Evolutionary conservation across 2,797 vertebrate genomes (phyloP).

Genomic region (Phyllotis vaccarum): DNA sequence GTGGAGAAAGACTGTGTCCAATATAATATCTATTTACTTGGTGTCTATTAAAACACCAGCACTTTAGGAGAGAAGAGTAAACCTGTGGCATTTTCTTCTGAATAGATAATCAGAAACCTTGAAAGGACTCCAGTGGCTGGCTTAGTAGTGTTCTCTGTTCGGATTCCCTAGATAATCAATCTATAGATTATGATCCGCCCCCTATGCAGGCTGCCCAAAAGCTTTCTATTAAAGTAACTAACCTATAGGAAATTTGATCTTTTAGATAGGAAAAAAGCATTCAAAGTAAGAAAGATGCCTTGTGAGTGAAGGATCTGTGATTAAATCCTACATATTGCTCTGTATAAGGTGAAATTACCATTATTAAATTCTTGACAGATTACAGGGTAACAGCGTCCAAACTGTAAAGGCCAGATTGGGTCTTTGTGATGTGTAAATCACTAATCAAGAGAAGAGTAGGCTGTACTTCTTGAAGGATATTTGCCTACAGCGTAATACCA

Average conservation of each 20-base stretch:
- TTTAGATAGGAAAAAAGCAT: conserved; percentile 30
- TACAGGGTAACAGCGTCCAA: conserved; percentile 78
- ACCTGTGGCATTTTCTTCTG: conserved; percentile 35
- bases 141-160: conserved; percentile 39
- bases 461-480: conserved; percentile 88
- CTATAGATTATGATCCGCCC: conserved; percentile 28
- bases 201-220: neutral
- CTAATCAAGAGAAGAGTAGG: conserved; percentile 79
- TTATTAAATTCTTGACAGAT: conserved; percentile 87
- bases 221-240: conserved; percentile 59
- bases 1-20: neutral
- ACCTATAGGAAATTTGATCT: conserved; percentile 78
- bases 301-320: conserved; percentile 80
- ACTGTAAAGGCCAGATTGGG: conserved; percentile 79
- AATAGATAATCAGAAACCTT: conserved; percentile 43
- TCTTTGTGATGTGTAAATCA: conserved; percentile 75
- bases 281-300: conserved; percentile 69
- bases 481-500: conserved; percentile 90
- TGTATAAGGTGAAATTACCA: conserved; percentile 85
- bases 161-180: conserved; percentile 48
- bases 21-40: neutral
- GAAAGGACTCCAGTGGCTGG: conserved; percentile 4
- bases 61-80: conserved; percentile 17
- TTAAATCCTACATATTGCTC: conserved; percentile 82
- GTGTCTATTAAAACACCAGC: neutral